phyloP scores from a whole-genome alignment of 2,113 vertebrate species.

The Pachyramphus minor region DNA sequence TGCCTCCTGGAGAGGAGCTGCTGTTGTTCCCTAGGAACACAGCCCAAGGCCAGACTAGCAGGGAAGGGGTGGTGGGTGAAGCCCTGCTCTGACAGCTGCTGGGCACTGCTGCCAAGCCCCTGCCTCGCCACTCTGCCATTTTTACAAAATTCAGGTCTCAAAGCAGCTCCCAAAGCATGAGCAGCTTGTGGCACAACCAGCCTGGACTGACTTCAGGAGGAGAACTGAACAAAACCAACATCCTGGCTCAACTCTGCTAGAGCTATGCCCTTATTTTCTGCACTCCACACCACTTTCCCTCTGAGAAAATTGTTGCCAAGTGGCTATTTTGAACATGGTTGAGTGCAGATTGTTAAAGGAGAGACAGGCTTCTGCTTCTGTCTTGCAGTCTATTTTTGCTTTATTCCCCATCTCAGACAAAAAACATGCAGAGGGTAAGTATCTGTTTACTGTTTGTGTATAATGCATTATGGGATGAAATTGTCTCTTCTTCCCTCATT shows the following conservation, averaged over 20 bases:
- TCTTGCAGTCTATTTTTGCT: not conserved
- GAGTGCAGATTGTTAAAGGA: conserved; percentile 1
- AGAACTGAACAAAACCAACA: not conserved
- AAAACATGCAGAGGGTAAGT: not conserved
- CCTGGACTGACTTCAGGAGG: not conserved
- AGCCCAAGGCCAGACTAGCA: not conserved
- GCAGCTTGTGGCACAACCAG: not conserved
- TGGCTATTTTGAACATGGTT: conserved; percentile 5
- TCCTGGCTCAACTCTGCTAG: not conserved
- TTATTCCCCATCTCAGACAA: not conserved
- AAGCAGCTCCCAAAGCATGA: not conserved
- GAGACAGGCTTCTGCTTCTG: not conserved
- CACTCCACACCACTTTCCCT: not conserved
- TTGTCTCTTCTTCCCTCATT: not conserved
- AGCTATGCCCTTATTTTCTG: not conserved
- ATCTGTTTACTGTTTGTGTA: conserved; percentile 10
- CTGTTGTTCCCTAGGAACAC: not conserved
- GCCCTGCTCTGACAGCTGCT: not conserved
- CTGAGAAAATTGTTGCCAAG: conserved; percentile 19
- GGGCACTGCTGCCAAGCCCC: not conserved
- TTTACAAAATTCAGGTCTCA: not conserved
- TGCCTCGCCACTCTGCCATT: not conserved
- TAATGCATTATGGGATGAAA: not conserved
- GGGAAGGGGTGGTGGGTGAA: not conserved
- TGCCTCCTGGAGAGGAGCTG: not conserved